Percentiles rank a stretch among this genome's conserved stretches.
These are phyloP conservation scores for Bombus sylvicola DNA, from an alignment of 1,140 invertebrate genomes.

Conservation along the genomic window DNA sequence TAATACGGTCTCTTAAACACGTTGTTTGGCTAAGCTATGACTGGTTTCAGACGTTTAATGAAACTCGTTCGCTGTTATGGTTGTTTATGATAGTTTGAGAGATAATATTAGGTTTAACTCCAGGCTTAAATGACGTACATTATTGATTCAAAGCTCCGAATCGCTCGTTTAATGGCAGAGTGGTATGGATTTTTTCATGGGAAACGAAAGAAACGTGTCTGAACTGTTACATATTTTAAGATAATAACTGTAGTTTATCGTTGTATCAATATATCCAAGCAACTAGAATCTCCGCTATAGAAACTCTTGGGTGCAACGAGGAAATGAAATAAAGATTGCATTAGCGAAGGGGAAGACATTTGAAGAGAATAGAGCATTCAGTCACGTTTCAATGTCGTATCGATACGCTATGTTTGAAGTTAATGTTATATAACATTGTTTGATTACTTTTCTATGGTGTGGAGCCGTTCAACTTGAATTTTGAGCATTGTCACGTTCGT, in stretches of 20 bases:
- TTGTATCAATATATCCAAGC: too few relatives aligned
- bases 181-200: too few relatives aligned
- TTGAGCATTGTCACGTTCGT: conserved; percentile 2
- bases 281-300: too few relatives aligned
- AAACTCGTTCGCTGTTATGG: conserved; percentile 15
- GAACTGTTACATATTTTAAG: too few relatives aligned
- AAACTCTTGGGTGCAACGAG: too few relatives aligned
- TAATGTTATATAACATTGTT: background rate
- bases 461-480: background rate
- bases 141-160: too few relatives aligned
- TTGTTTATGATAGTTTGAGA: conserved; percentile 8
- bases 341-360: too few relatives aligned
- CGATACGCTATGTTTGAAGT: background rate
- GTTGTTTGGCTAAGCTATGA: background rate
- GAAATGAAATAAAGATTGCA: too few relatives aligned
- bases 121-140: too few relatives aligned
- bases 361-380: background rate
- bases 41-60: conserved; percentile 14
- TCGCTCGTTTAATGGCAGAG: too few relatives aligned
- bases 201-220: too few relatives aligned
- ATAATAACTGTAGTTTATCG: too few relatives aligned
- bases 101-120: background rate
- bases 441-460: background rate
- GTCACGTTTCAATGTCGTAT: background rate
- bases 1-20: background rate